Evolutionary conservation across 2,113 vertebrate genomes (phyloP).

Genomic region (Ginglymostoma cirratum): DNA sequence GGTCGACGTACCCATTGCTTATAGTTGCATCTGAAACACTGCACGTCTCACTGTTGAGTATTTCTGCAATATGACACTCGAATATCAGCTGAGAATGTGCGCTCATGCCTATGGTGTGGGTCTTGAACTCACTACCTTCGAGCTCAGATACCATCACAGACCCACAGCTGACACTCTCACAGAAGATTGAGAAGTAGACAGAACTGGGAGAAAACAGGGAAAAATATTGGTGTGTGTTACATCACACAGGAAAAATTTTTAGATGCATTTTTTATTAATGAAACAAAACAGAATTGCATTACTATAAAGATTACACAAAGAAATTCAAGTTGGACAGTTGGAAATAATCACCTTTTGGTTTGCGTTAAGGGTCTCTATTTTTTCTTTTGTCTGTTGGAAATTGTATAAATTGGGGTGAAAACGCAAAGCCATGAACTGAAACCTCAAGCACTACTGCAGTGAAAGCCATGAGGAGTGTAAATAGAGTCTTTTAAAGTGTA

Average conservation of each 20-base stretch:
- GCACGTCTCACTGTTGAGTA: too few relatives aligned
- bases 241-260: neutral
- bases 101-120: too few relatives aligned
- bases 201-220: neutral
- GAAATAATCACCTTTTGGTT: neutral
- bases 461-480: neutral
- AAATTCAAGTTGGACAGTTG: neutral
- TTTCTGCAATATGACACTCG: too few relatives aligned
- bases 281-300: neutral
- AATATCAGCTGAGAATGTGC: too few relatives aligned
- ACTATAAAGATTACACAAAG: neutral
- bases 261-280: neutral
- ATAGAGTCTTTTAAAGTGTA: neutral
- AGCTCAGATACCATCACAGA: neutral
- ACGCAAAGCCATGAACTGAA: neutral
- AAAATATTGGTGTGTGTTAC: neutral
- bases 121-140: too few relatives aligned
- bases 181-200: neutral
- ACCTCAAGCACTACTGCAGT: neutral
- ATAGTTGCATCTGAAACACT: too few relatives aligned
- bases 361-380: neutral
- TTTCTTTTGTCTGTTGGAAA: neutral
- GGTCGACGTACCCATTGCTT: too few relatives aligned
- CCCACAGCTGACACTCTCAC: neutral
- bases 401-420: neutral